Evolutionary conservation across 2,113 vertebrate genomes (phyloP).

Genomic region (Plestiodon gilberti): DNA sequence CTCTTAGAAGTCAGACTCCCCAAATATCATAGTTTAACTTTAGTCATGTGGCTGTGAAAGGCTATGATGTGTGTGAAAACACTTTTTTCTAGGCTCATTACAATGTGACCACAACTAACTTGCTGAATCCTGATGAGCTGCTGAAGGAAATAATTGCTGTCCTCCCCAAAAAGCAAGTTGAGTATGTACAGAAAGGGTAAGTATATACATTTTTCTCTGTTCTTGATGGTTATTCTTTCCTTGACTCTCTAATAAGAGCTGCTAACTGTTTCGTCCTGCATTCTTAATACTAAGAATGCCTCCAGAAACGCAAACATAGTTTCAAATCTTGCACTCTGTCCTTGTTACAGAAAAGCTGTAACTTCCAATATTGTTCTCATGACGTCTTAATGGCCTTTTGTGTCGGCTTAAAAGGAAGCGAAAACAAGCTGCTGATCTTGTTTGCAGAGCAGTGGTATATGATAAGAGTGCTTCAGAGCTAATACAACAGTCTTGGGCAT

Average conservation of each 20-base stretch:
- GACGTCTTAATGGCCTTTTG: neutral
- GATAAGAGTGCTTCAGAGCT: too few relatives aligned
- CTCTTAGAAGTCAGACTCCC: neutral
- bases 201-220: conserved; percentile 22
- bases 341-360: neutral
- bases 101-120: conserved; percentile 89
- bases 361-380: neutral
- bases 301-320: neutral
- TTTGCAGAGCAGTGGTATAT: too few relatives aligned
- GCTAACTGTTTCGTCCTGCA: too few relatives aligned
- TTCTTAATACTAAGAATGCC: neutral
- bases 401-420: neutral
- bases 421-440: neutral
- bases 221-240: neutral
- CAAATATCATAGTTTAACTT: neutral
- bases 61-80: neutral
- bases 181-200: conserved; percentile 93
- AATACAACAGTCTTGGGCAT: too few relatives aligned
- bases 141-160: conserved; percentile 86
- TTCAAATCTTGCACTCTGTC: neutral
- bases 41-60: neutral
- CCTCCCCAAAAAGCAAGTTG: conserved; percentile 86
- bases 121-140: conserved; percentile 88
- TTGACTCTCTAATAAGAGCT: neutral
- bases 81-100: conserved; percentile 83